phyloP scores from a whole-genome alignment of 2,113 vertebrate genomes.

The human (Homo sapiens) region GRCh38 chr3:1747001-1747500 shows the following conservation, averaged over 20 bases:
- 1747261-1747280: neutral
- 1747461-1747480: neutral
- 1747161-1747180: neutral
- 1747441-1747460: neutral
- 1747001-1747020: neutral
- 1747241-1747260: neutral
- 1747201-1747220: neutral
- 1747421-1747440: neutral
- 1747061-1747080: neutral
- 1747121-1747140: neutral
- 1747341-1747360: neutral
- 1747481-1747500: accelerated
- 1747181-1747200: neutral
- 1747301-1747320: neutral
- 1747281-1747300: neutral
- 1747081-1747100: neutral
- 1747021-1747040: neutral
- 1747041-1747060: neutral
- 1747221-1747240: neutral
- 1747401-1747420: neutral
- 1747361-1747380: neutral
- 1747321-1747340: neutral
- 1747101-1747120: neutral
- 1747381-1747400: neutral
- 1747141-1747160: neutral